Base-by-base conservation (phyloP, 2,888 invertebrate species). In the Zygaena filipendulae region DNA sequence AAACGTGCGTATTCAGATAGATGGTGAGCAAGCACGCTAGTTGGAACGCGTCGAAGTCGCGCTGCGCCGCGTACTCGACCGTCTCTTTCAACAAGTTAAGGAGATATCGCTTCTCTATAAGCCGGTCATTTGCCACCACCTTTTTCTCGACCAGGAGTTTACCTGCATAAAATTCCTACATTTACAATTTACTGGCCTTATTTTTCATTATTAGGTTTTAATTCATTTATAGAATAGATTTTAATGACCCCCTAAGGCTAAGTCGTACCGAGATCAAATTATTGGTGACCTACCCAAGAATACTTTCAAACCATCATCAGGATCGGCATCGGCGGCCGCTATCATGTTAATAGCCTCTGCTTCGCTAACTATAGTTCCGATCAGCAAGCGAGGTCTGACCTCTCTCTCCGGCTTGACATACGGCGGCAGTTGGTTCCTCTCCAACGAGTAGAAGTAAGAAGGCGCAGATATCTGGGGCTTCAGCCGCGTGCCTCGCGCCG, bases 401-500 rank as follows among this genome's bases (percentile, higher is more conserved):
- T 59, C 53, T 8, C 32, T 42, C 1, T 21, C 52, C 0, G 70
- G 67, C 23, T 37, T 52, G 20, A 30, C 43, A 28, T 75, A 77
- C 0, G 75, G 72, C 2, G 72, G 72, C 0, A 60, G 56, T 1
- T 63, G 55, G 13, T 68, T 67, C n/a, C 62, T 59, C 21, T 49
- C 58, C n/a, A 79, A 35, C 1, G 61, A 74, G 29, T 57, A 45
- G 2, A 74, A 47, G 39, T 72, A 70, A 1, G 60, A 68, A 1
- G 79, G 77, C 0, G 77, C 79, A 0, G 79, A 79, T 12, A 48
- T 51, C 33, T 75, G 69, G 0, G 42, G 32, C 29, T 50, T 55
- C 10, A 54, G 21, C 5, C n/a, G n/a, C n/a, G n/a, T n/a, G n/a
- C n/a, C n/a, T n/a, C n/a, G n/a, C n/a, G n/a, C n/a, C n/a, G n/a